phyloP scores from a whole-genome alignment of 2,113 vertebrate genomes.

The Phrynosoma platyrhinos region DNA sequence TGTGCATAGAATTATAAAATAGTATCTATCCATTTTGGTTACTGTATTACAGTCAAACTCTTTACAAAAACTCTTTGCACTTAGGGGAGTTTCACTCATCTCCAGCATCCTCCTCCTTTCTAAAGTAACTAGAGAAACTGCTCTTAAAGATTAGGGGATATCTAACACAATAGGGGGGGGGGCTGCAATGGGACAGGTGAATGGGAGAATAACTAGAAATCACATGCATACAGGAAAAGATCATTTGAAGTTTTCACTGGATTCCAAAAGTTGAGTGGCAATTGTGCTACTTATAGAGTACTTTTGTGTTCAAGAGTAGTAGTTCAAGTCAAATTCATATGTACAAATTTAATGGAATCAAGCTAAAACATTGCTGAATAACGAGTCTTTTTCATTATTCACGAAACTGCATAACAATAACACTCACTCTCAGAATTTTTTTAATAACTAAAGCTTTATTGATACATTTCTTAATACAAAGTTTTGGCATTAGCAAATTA shows the following conservation, averaged over 20 bases:
- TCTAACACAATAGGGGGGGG: no score
- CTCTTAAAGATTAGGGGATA: background rate
- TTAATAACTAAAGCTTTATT: constrained; percentile 66
- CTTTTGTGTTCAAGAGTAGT: background rate
- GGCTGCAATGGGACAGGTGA: background rate
- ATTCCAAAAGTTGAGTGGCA: background rate
- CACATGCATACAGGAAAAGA: background rate
- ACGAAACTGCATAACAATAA: constrained; percentile 47
- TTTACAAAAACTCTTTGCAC: background rate
- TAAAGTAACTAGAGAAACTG: background rate
- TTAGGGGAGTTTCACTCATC: background rate
- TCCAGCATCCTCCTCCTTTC: background rate
- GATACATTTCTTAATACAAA: constrained; percentile 84
- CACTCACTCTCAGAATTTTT: constrained; percentile 45
- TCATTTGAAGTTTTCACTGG: background rate
- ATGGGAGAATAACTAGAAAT: background rate
- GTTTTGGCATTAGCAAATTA: constrained; percentile 86
- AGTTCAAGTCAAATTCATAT: background rate
- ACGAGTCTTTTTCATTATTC: background rate
- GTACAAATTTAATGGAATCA: background rate
- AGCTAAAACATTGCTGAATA: background rate
- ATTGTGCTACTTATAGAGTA: background rate
- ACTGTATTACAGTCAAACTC: background rate
- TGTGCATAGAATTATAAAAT: background rate
- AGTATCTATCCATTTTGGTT: background rate